Base-by-base conservation (phyloP, 2,797 vertebrate species). In the Anguilla obscura region DNA sequence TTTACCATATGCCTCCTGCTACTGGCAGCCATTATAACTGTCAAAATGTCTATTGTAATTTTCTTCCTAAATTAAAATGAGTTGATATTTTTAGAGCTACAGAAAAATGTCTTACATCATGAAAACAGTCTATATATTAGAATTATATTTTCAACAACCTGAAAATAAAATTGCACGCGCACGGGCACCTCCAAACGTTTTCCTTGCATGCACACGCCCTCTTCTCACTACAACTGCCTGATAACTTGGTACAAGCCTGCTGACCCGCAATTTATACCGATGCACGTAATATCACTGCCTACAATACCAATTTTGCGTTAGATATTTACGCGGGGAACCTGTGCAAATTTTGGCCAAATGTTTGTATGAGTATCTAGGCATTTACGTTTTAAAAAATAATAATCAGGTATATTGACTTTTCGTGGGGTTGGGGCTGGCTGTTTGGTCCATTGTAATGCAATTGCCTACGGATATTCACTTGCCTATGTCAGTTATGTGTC, bases 11-110 rank as follows among this genome's bases (percentile, higher is more conserved):
- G 74, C 36, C 12, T 79, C 33, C 16, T 1, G 74, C 33, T 36
- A 79, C 33, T 76, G 14, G 12, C 16, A 79, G 14, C 33, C 74
- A 79, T 18, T 79, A 79, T 40, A 79, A 12, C 74, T 79, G 71
- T 76, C 27, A 76, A 79, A 79, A 79, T 79, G 74, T 18, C 74
- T 45, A 36, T 79, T 79, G 40, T 8, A 79, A 79, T 79, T 71
- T 36, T 45, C 12, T 79, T 36, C 74, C 14, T 82, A 4, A 48
- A 82, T 82, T 50, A 82, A 45, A 48, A 82, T 21, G n/a, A 48
- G 24, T 0, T 45, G 9, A 24, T 50, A 21, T n/a, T 48, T 50
- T 18, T 21, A 21, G 0, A 24, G 7, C 4, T 48, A 50, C 21
- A 14, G 40, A 9, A 50, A 1, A 50, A 48, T 45, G 1, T 40